Conservation (phyloP, 2,797 vertebrate species). For the Anas georgica region DNA sequence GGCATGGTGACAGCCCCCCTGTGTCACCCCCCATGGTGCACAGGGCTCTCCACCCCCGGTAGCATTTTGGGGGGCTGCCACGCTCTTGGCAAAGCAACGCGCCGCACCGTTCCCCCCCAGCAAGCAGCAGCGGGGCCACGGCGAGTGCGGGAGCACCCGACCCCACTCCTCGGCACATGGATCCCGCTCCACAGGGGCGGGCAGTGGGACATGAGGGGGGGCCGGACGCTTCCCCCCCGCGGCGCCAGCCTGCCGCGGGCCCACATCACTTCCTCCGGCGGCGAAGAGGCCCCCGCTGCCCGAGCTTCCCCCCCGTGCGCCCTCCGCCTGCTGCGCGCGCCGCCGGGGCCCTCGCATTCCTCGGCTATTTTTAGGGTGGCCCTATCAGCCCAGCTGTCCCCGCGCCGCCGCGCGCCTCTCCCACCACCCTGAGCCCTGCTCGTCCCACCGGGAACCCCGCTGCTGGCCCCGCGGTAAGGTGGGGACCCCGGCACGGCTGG, state of each 20-base stretch:
- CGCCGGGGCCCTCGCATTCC: slow-evolving; percentile 72
- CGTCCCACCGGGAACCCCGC: not conserved
- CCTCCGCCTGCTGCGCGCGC: slow-evolving; percentile 39
- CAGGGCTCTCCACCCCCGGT: fast-evolving
- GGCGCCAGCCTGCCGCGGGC: not conserved
- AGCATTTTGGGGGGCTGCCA: not conserved
- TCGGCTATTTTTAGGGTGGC: slow-evolving; percentile 88
- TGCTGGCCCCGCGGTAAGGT: slow-evolving; percentile 47
- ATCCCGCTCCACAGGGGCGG: not conserved
- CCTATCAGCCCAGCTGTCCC: slow-evolving; percentile 91
- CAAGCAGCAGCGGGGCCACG: no score
- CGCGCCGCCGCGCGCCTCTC: slow-evolving; percentile 52
- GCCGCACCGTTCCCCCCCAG: no score
- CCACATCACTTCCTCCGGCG: slow-evolving; percentile 62
- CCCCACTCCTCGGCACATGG: fast-evolving
- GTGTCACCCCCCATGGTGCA: not conserved
- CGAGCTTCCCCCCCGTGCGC: not conserved
- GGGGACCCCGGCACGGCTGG: not conserved
- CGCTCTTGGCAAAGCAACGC: not conserved
- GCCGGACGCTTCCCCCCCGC: not conserved
- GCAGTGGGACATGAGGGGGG: not conserved
- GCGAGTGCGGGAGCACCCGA: not conserved
- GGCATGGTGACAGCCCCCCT: not conserved
- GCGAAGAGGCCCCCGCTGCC: slow-evolving; percentile 25
- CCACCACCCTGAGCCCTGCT: not conserved